Conservation (phyloP, 2,888 invertebrate species). For the Aphidius colemani region DNA sequence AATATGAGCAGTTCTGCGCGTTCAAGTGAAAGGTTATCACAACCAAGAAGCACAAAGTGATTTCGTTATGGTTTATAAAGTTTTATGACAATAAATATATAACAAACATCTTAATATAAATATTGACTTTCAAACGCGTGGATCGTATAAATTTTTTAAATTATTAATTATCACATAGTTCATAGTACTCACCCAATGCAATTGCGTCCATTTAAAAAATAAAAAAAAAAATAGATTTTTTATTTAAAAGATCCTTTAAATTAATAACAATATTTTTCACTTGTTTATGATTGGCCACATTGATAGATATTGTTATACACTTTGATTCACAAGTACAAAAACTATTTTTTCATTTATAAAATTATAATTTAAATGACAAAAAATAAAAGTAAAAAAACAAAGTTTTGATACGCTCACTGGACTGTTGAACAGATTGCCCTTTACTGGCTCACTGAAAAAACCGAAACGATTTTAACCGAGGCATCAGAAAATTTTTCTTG, state of each 20-base stretch:
- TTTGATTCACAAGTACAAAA: too few species aligned
- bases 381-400: not conserved
- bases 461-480: constrained; percentile 58
- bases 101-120: constrained; percentile 10
- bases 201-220: constrained; percentile 10
- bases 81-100: constrained; percentile 17
- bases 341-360: too few species aligned
- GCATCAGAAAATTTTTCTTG: constrained; percentile 33
- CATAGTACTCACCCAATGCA: constrained; percentile 6
- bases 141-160: not conserved
- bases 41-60: constrained; percentile 13
- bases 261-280: not conserved
- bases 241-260: too few species aligned
- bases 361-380: too few species aligned
- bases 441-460: constrained; percentile 53
- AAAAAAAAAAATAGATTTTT: not conserved
- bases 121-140: not conserved
- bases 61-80: constrained; percentile 23
- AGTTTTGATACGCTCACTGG: constrained; percentile 35
- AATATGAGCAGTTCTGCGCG: constrained; percentile 2
- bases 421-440: constrained; percentile 54
- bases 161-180: not conserved
- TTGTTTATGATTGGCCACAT: not conserved
- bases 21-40: constrained; percentile 25
- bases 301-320: too few species aligned